These are phyloP conservation scores for Malacosoma neustria DNA, from an alignment of 2,888 invertebrate species.

Conservation along the genomic window DNA sequence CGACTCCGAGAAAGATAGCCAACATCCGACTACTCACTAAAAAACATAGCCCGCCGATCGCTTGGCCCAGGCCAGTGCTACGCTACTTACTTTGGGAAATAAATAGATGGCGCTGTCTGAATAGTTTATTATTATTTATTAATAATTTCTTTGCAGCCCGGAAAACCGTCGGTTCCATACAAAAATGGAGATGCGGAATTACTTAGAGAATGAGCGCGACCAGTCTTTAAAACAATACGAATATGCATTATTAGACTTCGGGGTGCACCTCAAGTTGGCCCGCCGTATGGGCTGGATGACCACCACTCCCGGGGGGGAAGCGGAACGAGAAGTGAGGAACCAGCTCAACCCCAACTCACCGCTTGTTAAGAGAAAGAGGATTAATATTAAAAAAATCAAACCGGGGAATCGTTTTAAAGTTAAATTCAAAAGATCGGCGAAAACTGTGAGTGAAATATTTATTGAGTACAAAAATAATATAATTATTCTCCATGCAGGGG, in stretches of 20 bases:
- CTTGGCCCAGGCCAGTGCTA: no score
- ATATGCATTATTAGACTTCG: conserved; percentile 50
- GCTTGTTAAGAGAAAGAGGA: conserved; percentile 32
- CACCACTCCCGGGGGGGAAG: conserved; percentile 26
- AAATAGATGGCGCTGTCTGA: no score
- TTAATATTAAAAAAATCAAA: conserved; percentile 31
- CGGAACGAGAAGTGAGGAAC: conserved; percentile 23
- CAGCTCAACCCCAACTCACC: conserved; percentile 32
- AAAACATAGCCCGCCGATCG: no score
- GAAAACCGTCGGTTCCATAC: conserved; percentile 56
- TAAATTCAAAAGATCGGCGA: conserved; percentile 13
- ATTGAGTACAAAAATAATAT: no score
- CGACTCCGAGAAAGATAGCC: no score
- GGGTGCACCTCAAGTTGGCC: conserved; percentile 56
- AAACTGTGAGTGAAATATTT: conserved; percentile 2
- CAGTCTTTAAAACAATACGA: conserved; percentile 30
- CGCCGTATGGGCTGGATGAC: conserved; percentile 59
- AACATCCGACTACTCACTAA: no score
- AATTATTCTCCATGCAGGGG: no score
- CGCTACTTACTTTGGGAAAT: no score
- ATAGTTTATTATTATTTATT: no score
- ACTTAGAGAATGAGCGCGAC: conserved; percentile 33
- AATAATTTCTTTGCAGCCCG: conserved; percentile 36
- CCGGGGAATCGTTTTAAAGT: conserved; percentile 18
- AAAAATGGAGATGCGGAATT: conserved; percentile 54